These are phyloP conservation scores for Campylomormyrus tamandua DNA, from an alignment of 2,113 vertebrate species.

Conservation along the genomic window DNA sequence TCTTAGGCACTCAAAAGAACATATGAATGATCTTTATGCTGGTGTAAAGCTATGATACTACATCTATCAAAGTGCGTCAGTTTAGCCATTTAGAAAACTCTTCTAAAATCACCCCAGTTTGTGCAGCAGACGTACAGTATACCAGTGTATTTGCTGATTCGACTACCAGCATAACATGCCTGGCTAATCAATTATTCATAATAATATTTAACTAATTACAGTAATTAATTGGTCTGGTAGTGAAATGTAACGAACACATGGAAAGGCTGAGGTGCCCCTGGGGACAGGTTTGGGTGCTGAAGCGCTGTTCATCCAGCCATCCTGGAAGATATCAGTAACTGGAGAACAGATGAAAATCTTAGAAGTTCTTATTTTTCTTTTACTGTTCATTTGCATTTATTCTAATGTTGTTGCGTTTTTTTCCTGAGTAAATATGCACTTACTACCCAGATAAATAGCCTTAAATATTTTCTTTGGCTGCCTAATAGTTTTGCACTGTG, in stretches of 20 bases:
- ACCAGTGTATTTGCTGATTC: not conserved
- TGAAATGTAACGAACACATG: not conserved
- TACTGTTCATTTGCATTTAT: not conserved
- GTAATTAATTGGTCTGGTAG: not conserved
- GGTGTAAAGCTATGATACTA: not conserved
- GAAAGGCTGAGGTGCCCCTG: not conserved
- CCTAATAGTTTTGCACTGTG: not conserved
- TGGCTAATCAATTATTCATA: not conserved
- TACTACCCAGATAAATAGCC: not conserved
- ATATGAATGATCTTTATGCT: not conserved
- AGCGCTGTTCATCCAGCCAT: not conserved
- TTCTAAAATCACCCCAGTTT: not conserved
- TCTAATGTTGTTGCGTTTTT: not conserved
- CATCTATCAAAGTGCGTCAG: not conserved
- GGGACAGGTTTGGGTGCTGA: not conserved
- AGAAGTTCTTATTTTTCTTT: not conserved
- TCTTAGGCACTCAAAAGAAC: not conserved
- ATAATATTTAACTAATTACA: not conserved
- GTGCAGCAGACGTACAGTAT: not conserved
- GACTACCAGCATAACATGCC: not conserved
- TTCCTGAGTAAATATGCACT: not conserved
- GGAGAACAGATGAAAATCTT: not conserved
- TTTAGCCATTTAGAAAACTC: not conserved
- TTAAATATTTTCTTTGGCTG: not conserved
- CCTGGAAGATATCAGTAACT: not conserved